phyloP scores from a whole-genome alignment of 2,888 invertebrate species.

The Spicauda simplicius region DNA sequence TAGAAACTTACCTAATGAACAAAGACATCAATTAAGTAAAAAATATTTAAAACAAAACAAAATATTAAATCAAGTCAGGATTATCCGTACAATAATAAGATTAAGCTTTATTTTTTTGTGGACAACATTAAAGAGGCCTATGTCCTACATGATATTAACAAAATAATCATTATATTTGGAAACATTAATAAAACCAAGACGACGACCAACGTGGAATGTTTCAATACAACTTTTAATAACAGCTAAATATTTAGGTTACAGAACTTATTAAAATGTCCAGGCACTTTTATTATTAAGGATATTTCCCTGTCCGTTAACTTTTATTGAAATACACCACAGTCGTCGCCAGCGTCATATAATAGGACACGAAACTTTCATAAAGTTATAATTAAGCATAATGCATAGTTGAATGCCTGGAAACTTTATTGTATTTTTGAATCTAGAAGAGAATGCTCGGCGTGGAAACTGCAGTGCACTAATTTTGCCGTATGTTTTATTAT shows the following conservation, averaged over 20 bases:
- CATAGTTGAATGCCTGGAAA: constrained; percentile 21
- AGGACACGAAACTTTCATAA: constrained; percentile 9
- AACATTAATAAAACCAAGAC: too few species aligned
- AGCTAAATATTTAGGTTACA: not conserved
- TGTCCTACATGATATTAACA: too few species aligned
- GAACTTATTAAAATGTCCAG: not conserved
- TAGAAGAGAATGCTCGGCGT: not conserved
- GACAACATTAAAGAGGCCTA: too few species aligned
- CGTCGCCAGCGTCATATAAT: not conserved
- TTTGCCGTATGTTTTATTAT: too few species aligned
- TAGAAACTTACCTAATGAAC: too few species aligned
- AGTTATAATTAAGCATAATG: constrained; percentile 4
- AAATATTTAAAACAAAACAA: too few species aligned
- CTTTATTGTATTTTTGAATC: constrained; percentile 16
- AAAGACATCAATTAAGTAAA: too few species aligned
- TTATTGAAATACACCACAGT: not conserved
- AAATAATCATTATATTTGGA: too few species aligned
- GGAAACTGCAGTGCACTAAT: not conserved
- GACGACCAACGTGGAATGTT: not conserved
- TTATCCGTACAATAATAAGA: too few species aligned
- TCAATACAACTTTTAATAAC: not conserved
- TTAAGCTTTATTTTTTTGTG: too few species aligned
- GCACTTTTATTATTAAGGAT: not conserved
- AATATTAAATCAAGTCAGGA: too few species aligned
- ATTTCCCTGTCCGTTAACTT: not conserved